phyloP scores from a whole-genome alignment of 2,888 invertebrate genomes.

The Brenthis ino region DNA sequence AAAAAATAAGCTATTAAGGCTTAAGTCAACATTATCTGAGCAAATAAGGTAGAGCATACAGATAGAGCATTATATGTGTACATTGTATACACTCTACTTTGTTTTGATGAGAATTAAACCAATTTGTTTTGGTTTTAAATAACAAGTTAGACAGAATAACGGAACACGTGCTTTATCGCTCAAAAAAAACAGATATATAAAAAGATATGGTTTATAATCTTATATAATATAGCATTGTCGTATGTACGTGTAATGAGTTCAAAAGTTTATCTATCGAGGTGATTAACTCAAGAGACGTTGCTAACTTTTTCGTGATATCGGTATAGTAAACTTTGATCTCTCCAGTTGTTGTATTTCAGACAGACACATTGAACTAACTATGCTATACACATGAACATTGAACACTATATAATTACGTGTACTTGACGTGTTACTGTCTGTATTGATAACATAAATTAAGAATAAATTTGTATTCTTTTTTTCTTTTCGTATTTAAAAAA shows the following conservation, averaged over 20 bases:
- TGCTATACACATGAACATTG: not conserved
- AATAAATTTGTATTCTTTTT: not conserved
- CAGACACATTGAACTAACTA: not conserved
- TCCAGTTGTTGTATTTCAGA: not conserved
- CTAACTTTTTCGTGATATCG: constrained; percentile 30
- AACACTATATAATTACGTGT: not conserved
- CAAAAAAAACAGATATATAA: constrained; percentile 39
- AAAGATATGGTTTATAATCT: constrained; percentile 48
- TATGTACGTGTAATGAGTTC: constrained; percentile 48
- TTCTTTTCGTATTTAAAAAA: not conserved
- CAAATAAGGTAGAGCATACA: no score
- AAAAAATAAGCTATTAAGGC: no score
- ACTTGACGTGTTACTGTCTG: not conserved
- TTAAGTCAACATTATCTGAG: no score
- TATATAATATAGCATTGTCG: constrained; percentile 47
- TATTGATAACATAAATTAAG: constrained; percentile 8
- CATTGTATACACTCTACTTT: not conserved
- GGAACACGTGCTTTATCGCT: constrained; percentile 36
- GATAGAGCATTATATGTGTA: no score
- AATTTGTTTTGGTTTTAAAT: constrained; percentile 29
- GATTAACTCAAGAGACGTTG: constrained; percentile 48
- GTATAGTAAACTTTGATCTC: constrained; percentile 29
- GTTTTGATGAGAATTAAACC: constrained; percentile 11
- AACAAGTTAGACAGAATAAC: constrained; percentile 26
- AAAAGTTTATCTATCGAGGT: constrained; percentile 54